Evolutionary conservation across 2,797 vertebrate species (phyloP).

Genomic region (Acestrorhynchus altus): DNA sequence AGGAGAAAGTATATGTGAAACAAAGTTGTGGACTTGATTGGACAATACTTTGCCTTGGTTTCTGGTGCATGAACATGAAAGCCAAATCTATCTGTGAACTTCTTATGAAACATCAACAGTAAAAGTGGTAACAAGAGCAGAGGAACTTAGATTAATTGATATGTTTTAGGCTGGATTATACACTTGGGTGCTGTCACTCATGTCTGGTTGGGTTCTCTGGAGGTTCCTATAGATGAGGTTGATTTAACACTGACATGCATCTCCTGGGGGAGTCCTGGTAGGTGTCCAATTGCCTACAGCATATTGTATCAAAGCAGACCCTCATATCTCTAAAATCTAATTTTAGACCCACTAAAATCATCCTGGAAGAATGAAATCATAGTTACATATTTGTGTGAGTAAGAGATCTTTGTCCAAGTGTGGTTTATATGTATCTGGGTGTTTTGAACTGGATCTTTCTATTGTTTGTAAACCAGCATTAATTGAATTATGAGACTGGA

Average conservation of each 20-base stretch:
- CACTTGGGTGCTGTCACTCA: conserved; percentile 28
- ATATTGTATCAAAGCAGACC: neutral
- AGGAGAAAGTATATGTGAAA: neutral
- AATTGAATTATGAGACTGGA: neutral
- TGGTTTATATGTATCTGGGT: neutral
- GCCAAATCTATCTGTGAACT: neutral
- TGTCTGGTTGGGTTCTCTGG: conserved; percentile 36
- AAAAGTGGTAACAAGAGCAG: neutral
- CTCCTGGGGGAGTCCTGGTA: conserved; percentile 12
- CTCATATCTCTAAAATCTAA: neutral
- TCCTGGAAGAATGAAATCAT: no score
- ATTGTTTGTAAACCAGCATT: neutral
- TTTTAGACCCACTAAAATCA: no score
- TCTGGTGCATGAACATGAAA: neutral
- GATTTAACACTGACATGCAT: conserved; percentile 47
- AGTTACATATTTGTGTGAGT: no score
- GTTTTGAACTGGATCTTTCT: neutral
- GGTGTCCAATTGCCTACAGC: neutral
- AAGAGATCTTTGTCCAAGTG: neutral
- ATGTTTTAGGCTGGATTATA: conserved; percentile 17
- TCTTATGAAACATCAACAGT: neutral
- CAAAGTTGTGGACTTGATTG: neutral
- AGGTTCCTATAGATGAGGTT: conserved; percentile 38
- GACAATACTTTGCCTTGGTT: neutral
- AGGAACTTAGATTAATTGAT: neutral